Evolutionary conservation across 2,888 invertebrate species (phyloP), one percentile per base, ranked within the genome.

Genomic region (Drosophila affinis): DNA sequence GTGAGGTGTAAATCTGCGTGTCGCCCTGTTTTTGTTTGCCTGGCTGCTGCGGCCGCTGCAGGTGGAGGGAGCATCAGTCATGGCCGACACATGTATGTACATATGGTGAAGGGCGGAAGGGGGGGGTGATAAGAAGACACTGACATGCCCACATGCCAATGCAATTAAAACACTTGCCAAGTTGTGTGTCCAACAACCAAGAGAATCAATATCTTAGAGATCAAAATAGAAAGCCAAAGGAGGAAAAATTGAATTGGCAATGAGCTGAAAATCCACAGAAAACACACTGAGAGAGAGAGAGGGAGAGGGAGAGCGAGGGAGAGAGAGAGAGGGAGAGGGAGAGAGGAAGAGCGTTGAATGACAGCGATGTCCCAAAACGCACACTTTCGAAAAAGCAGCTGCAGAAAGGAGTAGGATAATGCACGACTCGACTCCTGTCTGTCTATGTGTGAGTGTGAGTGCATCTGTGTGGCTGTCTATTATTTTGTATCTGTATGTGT

Each of bases 311-410:
- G 63, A 68, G 53, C 49, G 14, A 10, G 47, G 51, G 51, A 34
- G 12, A 9, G n/a, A 18, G 29, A 17, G 32, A 3, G 14, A 9
- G 21, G 0, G 10, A 1, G 10, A 32, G 32, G 10, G 18, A 4
- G 18, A 29, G 5, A 4, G n/a, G 39, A 32, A 46, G 24, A 29
- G 67, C 63, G 75, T 77, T 78, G 79, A 78, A 74, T 79, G 78
- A 83, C 77, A 80, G 75, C 52, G 47, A 54, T 67, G 69, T 69
- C 58, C 57, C 71, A 71, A 73, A 79, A 72, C 62, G 72, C 78
- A 76, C 76, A 75, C 70, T 75, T 76, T 74, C 62, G 57, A 65
- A 69, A 48, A 63, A 56, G 34, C 68, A 69, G 58, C 48, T 55
- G 47, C 9, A 12, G 34, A 12, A 51, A 51, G 32, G 56, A 39